Evolutionary conservation across 2,888 invertebrate species (phyloP).

Genomic region (Poecilobothrus nobilitatus): DNA sequence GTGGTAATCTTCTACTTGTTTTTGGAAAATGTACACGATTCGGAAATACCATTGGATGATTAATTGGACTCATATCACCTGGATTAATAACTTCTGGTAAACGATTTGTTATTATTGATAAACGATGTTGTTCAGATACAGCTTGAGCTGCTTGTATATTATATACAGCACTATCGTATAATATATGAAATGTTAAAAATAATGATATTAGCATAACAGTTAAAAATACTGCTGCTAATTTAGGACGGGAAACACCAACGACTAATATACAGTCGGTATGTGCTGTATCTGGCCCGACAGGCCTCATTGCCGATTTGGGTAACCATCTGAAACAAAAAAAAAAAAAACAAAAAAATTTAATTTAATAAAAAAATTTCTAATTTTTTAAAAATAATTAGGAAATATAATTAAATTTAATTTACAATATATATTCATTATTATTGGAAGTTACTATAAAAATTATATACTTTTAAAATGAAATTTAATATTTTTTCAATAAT

Average conservation of each 20-base stretch:
- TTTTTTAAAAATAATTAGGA: no score
- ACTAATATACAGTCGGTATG: conserved; percentile 67
- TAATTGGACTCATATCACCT: conserved; percentile 35
- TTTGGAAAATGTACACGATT: conserved; percentile 53
- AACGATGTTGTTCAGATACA: conserved; percentile 50
- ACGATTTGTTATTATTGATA: conserved; percentile 28
- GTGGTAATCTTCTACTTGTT: conserved; percentile 57
- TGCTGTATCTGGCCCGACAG: conserved; percentile 73
- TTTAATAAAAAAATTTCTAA: neutral
- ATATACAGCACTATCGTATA: conserved; percentile 77
- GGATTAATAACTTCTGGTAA: conserved; percentile 35
- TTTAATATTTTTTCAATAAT: no score
- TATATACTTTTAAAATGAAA: no score
- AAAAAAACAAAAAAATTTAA: conserved; percentile 7
- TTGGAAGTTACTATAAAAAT: no score
- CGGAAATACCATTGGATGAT: conserved; percentile 44
- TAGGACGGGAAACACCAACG: conserved; percentile 75
- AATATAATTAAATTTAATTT: no score
- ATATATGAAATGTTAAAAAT: conserved; percentile 75
- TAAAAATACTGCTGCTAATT: conserved; percentile 67
- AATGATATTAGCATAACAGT: conserved; percentile 72
- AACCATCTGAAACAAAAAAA: conserved; percentile 58
- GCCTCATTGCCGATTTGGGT: conserved; percentile 70
- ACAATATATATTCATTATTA: no score
- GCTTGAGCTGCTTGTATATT: conserved; percentile 63